Evolutionary conservation across 2,797 vertebrate genomes (phyloP), one percentile per base, ranked within the genome.

Genomic region (Enteromius afrohamiltoni): DNA sequence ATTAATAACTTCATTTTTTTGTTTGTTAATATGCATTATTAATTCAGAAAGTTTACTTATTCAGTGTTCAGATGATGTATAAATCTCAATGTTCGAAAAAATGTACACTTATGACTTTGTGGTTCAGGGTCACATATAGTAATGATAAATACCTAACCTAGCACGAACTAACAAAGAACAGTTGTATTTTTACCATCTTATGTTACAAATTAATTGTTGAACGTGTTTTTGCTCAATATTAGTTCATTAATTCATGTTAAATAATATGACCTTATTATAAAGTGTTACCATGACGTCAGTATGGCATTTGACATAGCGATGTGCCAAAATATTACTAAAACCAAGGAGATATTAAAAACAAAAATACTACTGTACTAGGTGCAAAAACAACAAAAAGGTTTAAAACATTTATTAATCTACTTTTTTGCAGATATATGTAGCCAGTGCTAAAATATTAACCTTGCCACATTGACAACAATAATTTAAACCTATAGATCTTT

Each of bases 391-490:
- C 47, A n/a, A 31, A 68, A 42, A 53, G n/a, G 8, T 6, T 9
- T 10, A 42, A 29, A 37, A 26, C 14, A 69, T n/a, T n/a, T 58
- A 23, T 49, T 8, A 62, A 74, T 37, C 64, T 26, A 73, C 40
- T 14, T 60, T 71, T 47, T 40, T 74, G 45, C 29, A 64, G 42
- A 62, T 31, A 47, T 34, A 47, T 74, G 45, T 74, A 64, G 58
- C 55, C 42, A 73, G 53, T 62, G 19, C 68, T 60, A 31, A 14
- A 74, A 64, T 64, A 73, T 51, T 37, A 58, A 26, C 31, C 42
- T 49, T 73, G 79, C 8, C 51, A 58, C 79, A 70, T 3, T 23
- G 14, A 37, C 4, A 53, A 69, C 23, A 71, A 26, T 34, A 47
- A 29, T 37, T n/a, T 23, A 49, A 21, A 47, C n/a, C 14, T 29